Base-by-base conservation (phyloP, 1,140 invertebrate species). In the Brevipalpus yothersi region DNA sequence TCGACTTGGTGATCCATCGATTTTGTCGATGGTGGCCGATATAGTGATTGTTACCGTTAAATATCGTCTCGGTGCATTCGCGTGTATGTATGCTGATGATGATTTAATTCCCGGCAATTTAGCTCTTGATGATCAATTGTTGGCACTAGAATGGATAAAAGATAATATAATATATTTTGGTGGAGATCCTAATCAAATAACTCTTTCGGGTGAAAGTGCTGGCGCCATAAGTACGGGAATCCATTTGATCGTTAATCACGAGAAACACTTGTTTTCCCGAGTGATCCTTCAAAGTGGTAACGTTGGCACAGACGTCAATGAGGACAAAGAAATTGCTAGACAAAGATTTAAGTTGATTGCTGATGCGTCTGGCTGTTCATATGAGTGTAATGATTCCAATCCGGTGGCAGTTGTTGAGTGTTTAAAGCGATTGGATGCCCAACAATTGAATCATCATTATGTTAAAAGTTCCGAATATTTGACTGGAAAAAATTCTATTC, bases 121-220 rank as follows among this genome's bases (percentile, higher is more conserved):
- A 23, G 17, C 19, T 43, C 31, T 43, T 4, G 19, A 40, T 12
- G 56, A 58, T 47, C 56, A 58, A 43, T 40, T 41, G 17, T 11
- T 47, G 39, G 56, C 56, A 21, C 13, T 58, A 2, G 39, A 58
- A 31, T 58, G 56, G 56, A 47, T 45, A 9, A 39, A 31, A 47
- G 41, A 58, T 31, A 58, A 56, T 31, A 42, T 56, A 4, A 56
- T 10, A 39, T 56, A 41, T 17, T 56, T 56, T 42, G 41, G 41
- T 15, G 54, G 54, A 17, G 54, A 56, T 42, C 54, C 54, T n/a
- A 61, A 71, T 41, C 69, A 70, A 47, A 72, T 77, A 10, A 78
- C 76, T n/a, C 60, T 77, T 15, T 75, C 77, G 63, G 75, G 75
- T n/a, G 76, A 77, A 66, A 74, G 72, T 63, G 75, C 75, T n/a